Evolutionary conservation across 1,140 invertebrate species (phyloP), one percentile per base, ranked within the genome.

Genomic region (Mya arenaria): DNA sequence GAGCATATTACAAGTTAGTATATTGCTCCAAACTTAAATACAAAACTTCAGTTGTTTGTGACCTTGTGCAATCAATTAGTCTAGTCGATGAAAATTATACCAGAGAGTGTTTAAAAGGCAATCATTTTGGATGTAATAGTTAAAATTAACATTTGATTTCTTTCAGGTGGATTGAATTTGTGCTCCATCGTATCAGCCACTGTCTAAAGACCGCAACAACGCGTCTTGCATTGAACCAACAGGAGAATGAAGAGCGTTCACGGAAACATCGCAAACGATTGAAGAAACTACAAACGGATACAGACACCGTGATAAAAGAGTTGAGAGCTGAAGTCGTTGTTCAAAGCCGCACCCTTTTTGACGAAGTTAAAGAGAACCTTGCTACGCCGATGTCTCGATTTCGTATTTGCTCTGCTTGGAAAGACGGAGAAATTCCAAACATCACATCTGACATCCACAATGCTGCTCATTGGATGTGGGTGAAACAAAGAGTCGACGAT

Each of bases 81-180:
- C n/a, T n/a, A n/a, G n/a, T n/a, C n/a, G n/a, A n/a, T n/a, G n/a
- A n/a, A n/a, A n/a, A n/a, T n/a, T n/a, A n/a, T n/a, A n/a, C n/a
- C n/a, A n/a, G n/a, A n/a, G n/a, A n/a, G n/a, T n/a, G n/a, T n/a
- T n/a, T n/a, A n/a, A n/a, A n/a, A n/a, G n/a, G n/a, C n/a, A n/a
- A n/a, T n/a, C n/a, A n/a, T n/a, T n/a, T n/a, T 13, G 1, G n/a
- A n/a, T n/a, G n/a, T n/a, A n/a, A n/a, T n/a, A n/a, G n/a, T n/a
- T n/a, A n/a, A n/a, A n/a, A n/a, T n/a, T n/a, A n/a, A n/a, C n/a
- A n/a, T n/a, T n/a, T n/a, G n/a, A n/a, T n/a, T n/a, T n/a, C n/a
- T n/a, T 60, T 19, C 83, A 90, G 89, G 4, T 90, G 89, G 89
- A 56, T 89, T n/a, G 86, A 89, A 19, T 68, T 82, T 3, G 39